phyloP scores from a whole-genome alignment of 2,888 invertebrate genomes.

The Scaptomyza tumidula region DNA sequence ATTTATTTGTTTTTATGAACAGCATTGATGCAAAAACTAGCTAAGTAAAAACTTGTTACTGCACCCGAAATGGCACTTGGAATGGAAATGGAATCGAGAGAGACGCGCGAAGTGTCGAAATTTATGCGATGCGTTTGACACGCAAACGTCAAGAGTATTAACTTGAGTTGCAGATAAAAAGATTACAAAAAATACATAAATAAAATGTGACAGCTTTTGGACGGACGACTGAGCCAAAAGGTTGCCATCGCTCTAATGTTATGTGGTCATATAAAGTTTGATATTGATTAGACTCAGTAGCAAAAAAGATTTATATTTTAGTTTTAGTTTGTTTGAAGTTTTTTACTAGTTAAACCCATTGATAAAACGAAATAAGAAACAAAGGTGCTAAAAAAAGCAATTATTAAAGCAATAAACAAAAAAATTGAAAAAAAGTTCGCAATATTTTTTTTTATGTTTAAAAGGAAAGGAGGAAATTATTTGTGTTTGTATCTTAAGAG shows the following conservation, averaged over 20 bases:
- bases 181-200: constrained; percentile 7
- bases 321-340: not conserved
- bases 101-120: constrained; percentile 18
- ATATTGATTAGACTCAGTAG: constrained; percentile 14
- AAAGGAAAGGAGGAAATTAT: too few species aligned
- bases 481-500: too few species aligned
- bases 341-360: not conserved
- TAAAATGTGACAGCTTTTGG: constrained; percentile 9
- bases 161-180: constrained; percentile 1
- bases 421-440: too few species aligned
- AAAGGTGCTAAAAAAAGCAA: too few species aligned
- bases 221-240: constrained; percentile 2
- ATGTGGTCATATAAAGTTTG: not conserved
- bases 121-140: constrained; percentile 34
- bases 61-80: constrained; percentile 9
- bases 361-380: not conserved
- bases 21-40: constrained; percentile 36
- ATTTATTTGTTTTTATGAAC: constrained; percentile 21
- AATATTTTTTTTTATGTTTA: too few species aligned
- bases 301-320: not conserved
- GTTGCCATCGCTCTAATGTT: not conserved
- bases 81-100: constrained; percentile 17
- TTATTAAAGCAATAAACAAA: too few species aligned
- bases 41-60: constrained; percentile 23
- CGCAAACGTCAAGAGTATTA: constrained; percentile 28